Percentiles rank a stretch among this genome's conserved stretches.
Evolutionary conservation across 2,113 vertebrate genomes (phyloP).

Genomic region (Heliornis fulica): DNA sequence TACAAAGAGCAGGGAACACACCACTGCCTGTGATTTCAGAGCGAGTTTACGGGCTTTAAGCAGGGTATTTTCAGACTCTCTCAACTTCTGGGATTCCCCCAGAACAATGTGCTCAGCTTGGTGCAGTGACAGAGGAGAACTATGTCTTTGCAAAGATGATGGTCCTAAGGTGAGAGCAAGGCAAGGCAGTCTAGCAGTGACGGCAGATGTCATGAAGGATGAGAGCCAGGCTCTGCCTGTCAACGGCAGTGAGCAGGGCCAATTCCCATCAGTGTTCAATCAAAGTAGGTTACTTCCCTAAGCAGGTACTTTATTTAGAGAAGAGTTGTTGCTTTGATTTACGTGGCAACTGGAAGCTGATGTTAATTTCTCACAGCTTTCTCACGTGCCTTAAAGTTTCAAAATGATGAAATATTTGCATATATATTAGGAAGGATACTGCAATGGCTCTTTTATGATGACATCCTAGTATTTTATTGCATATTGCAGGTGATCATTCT

Average conservation of each 20-base stretch:
- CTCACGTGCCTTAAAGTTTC: not conserved
- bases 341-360: constrained; percentile 17
- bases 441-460: constrained; percentile 33
- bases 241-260: not conserved
- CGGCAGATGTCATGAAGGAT: not conserved
- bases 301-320: constrained; percentile 17
- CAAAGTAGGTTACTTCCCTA: not conserved
- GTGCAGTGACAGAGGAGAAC: not conserved
- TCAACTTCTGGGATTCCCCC: not conserved
- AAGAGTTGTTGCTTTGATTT: constrained; percentile 45
- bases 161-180: not conserved
- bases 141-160: not conserved
- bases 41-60: not conserved
- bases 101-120: accelerated
- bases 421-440: constrained; percentile 51
- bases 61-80: not conserved
- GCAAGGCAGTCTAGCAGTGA: accelerated
- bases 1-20: not conserved
- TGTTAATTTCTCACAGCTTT: constrained; percentile 48
- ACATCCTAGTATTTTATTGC: constrained; percentile 43
- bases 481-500: constrained; percentile 34
- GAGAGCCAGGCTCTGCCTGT: not conserved
- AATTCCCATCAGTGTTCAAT: constrained; percentile 16
- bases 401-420: constrained; percentile 60
- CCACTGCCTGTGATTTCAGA: not conserved